Percentiles rank a stretch among this genome's conserved stretches.
These are phyloP conservation scores for Ephialtes manifestator DNA, from an alignment of 2,888 invertebrate species.

Conservation along the genomic window DNA sequence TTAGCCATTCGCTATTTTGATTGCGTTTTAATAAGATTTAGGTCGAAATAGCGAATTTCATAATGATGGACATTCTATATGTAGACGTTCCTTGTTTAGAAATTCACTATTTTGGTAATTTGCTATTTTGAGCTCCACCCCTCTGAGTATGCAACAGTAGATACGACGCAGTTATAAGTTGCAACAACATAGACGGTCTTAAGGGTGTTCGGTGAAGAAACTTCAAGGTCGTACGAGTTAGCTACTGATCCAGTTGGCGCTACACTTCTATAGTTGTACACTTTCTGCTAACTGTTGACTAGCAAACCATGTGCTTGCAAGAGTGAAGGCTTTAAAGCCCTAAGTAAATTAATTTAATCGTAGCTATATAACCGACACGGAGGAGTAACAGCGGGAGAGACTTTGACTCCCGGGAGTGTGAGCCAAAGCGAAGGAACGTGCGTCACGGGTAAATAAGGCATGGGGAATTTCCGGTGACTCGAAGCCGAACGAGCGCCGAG, in stretches of 20 bases:
- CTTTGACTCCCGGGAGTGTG: constrained; percentile 24
- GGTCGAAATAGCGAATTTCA: too few relatives aligned
- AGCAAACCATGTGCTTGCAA: constrained; percentile 21
- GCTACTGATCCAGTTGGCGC: constrained; percentile 48
- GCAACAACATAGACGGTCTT: background rate
- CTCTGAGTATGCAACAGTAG: background rate
- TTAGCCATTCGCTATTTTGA: too few relatives aligned
- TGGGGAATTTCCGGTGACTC: constrained; percentile 56
- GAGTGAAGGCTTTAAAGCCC: constrained; percentile 61
- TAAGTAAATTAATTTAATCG: constrained; percentile 68
- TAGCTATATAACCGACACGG: constrained; percentile 38
- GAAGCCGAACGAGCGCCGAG: constrained; percentile 48
- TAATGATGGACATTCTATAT: too few relatives aligned
- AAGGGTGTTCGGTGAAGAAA: constrained; percentile 10
- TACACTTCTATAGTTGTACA: constrained; percentile 32
- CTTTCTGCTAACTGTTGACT: constrained; percentile 16
- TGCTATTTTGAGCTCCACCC: too few relatives aligned
- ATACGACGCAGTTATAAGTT: background rate
- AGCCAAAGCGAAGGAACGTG: constrained; percentile 18
- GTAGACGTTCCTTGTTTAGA: too few relatives aligned
- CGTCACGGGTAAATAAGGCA: constrained; percentile 54
- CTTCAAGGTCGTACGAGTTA: constrained; percentile 13
- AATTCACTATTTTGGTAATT: too few relatives aligned
- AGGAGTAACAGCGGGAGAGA: constrained; percentile 11
- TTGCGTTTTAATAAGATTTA: too few relatives aligned